Base-by-base conservation (phyloP, 2,797 vertebrate genomes). In the Sandelia bainsii region DNA sequence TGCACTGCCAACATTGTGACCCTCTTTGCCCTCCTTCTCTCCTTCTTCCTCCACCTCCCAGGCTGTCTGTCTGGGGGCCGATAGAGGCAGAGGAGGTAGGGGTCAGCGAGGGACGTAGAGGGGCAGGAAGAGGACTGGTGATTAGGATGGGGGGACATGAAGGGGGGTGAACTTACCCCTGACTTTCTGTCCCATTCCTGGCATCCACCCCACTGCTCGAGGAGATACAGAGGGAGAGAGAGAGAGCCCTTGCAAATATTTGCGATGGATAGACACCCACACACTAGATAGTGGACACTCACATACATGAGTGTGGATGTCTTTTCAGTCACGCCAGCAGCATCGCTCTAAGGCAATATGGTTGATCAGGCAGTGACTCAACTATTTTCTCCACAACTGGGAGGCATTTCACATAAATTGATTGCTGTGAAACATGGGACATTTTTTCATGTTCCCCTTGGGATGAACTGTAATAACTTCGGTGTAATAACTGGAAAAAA, bases 81-180 rank as follows among this genome's bases (percentile, higher is more conserved):
- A 88, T 70, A 77, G 75, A 86, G 57, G 72, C 68, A 62, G 66
- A 72, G 44, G 66, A 69, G 82, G 52, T 17, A 51, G 57, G 59
- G 68, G 56, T 73, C 53, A 37, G 25, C 16, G 61, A 60, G 72
- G 62, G 51, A 48, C 12, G 34, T 8, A 11, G 37, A n/a, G 79
- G 75, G 69, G 84, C 90, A 92, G 91, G 92, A 93, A 92, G 85
- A 87, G 80, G 78, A 79, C 81, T 88, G 81, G 74, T 87, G 92
- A 93, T 93, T 90, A 88, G 90, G 88, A 89, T 54, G 37, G 68
- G 64, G 16, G 42, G 62, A 61, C 32, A 56, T 62, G 52, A 66
- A 62, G 61, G 66, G 68, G 68, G 69, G 53, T 59, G 62, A 77
- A 46, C 46, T 53, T 65, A 90, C 79, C 79, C 82, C 82, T 91